A percentile compares a stretch with the other conserved stretches of the same genome.
These are phyloP conservation scores for Lineus longissimus DNA, from an alignment of 1,140 invertebrate species.

Conservation along the genomic window DNA sequence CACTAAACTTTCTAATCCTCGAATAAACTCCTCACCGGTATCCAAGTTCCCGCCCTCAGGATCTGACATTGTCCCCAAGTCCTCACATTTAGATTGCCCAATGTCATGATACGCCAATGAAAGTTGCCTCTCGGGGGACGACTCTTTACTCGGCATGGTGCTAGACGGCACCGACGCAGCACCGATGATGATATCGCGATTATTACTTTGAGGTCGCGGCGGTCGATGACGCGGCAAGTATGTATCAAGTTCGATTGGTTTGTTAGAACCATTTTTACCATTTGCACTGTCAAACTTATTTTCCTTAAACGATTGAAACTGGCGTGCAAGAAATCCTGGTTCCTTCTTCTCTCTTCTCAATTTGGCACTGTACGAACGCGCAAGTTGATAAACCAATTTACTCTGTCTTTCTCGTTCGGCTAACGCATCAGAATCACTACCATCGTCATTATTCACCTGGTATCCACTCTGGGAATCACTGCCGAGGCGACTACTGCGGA, in stretches of 20 bases:
- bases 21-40: not conserved
- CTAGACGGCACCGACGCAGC: not conserved
- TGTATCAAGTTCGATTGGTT: slow-evolving; percentile 7
- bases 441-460: not conserved
- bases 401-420: not conserved
- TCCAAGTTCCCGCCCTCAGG: not conserved
- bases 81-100: not conserved
- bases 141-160: not conserved
- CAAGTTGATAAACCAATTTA: not conserved
- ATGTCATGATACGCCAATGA: not conserved
- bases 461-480: not conserved
- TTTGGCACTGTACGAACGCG: not conserved
- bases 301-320: not conserved
- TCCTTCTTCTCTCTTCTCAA: not conserved
- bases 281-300: not conserved
- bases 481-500: not conserved
- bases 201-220: not conserved
- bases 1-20: not conserved
- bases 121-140: not conserved
- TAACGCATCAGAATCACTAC: not conserved
- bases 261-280: not conserved
- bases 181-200: not conserved
- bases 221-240: not conserved
- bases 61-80: not conserved
- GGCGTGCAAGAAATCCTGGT: not conserved